A percentile compares a stretch with the other conserved stretches of the same genome.
phyloP scores from a whole-genome alignment of 2,888 invertebrate species.

The Nasonovia ribisnigri region DNA sequence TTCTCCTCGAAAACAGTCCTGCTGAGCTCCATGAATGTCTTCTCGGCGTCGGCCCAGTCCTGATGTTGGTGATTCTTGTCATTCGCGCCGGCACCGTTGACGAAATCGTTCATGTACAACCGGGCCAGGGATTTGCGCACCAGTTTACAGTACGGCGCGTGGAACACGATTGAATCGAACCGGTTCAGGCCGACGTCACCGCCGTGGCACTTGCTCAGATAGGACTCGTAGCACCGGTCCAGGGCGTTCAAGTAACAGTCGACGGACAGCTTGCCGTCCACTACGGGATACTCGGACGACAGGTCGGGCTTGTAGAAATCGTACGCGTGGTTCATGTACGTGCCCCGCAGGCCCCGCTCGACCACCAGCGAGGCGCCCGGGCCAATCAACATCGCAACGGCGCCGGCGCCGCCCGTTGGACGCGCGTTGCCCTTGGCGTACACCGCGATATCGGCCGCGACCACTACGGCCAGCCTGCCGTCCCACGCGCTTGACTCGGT shows the following conservation, averaged over 20 bases:
- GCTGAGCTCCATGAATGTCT: constrained; percentile 84
- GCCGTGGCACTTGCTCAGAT: constrained; percentile 72
- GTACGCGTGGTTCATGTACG: constrained; percentile 94
- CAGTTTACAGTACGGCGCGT: constrained; percentile 96
- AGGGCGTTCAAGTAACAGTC: constrained; percentile 94
- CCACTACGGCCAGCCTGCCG: constrained; percentile 92
- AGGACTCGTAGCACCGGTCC: constrained; percentile 86
- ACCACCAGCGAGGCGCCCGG: constrained; percentile 93
- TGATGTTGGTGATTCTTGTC: constrained; percentile 68
- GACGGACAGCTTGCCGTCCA: constrained; percentile 95
- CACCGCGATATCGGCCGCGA: constrained; percentile 97
- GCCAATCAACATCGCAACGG: constrained; percentile 95
- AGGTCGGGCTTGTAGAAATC: constrained; percentile 99
- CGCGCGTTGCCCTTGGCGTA: constrained; percentile 92
- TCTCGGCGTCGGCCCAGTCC: constrained; percentile 79
- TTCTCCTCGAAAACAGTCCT: constrained; percentile 81
- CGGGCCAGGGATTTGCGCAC: constrained; percentile 98
- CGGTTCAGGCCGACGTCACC: constrained; percentile 25
- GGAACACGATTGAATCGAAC: constrained; percentile 89
- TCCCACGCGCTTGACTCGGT: constrained; percentile 97
- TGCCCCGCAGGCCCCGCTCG: constrained; percentile 88
- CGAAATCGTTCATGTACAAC: constrained; percentile 74
- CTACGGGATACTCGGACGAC: constrained; percentile 93
- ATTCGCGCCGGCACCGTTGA: constrained; percentile 64
- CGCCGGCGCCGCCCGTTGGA: constrained; percentile 98